Percentiles rank a stretch among this genome's conserved stretches.
Conservation (phyloP, 2,797 vertebrate genomes). For the Simalia tracyae region DNA sequence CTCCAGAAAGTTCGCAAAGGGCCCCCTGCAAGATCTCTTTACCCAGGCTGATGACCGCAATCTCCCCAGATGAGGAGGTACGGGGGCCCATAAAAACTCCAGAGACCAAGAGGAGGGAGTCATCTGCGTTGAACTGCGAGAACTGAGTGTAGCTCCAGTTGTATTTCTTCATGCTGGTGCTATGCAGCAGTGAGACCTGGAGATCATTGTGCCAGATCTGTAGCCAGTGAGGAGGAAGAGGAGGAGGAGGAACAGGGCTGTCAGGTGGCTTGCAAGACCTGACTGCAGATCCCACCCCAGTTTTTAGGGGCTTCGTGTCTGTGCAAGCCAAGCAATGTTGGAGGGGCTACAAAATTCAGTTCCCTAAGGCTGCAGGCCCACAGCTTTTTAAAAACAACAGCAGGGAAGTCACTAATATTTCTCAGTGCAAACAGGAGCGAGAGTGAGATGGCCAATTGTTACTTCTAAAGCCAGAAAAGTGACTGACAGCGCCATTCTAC, state of each 20-base stretch:
- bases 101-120: conserved; percentile 91
- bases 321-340: too few species aligned
- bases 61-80: conserved; percentile 92
- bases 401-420: too few species aligned
- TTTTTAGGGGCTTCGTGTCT: too few species aligned
- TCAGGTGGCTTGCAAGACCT: too few species aligned
- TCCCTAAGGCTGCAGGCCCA: not conserved
- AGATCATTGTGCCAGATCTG: conserved; percentile 92
- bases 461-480: not conserved
- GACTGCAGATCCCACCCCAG: not conserved
- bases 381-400: not conserved
- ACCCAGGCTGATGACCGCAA: conserved; percentile 95
- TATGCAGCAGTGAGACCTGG: conserved; percentile 89
- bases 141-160: conserved; percentile 99
- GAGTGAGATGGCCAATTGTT: too few species aligned
- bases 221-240: not conserved
- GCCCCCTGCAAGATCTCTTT: not conserved
- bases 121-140: conserved; percentile 96
- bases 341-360: not conserved
- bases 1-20: too few species aligned
- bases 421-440: too few species aligned
- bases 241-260: too few species aligned
- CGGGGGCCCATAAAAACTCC: conserved; percentile 94
- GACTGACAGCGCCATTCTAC: not conserved
- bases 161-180: conserved; percentile 91